Evolutionary conservation across 2,113 vertebrate genomes (phyloP).

Genomic region (Pyxicephalus adspersus): DNA sequence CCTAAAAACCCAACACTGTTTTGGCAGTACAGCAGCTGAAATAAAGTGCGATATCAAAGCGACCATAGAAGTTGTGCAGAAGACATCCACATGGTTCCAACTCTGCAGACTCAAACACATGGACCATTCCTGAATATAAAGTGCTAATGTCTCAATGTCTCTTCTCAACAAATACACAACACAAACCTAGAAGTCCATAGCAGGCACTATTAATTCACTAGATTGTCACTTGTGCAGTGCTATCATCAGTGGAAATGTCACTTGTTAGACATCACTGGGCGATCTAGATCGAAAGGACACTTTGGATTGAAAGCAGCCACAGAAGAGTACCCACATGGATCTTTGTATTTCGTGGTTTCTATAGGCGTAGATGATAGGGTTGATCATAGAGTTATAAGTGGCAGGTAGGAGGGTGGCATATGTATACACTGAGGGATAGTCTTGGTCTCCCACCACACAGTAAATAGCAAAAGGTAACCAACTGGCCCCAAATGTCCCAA

Average conservation of each 20-base stretch:
- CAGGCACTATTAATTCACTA: constrained; percentile 73
- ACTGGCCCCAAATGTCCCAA: constrained; percentile 94
- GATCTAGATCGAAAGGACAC: constrained; percentile 90
- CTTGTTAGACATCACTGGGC: constrained; percentile 89
- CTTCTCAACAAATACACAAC: constrained; percentile 66
- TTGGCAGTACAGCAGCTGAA: constrained; percentile 85
- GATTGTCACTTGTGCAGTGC: constrained; percentile 68
- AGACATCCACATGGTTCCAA: constrained; percentile 77
- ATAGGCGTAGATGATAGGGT: constrained; percentile 98
- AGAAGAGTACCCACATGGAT: constrained; percentile 90
- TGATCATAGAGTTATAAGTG: constrained; percentile 99
- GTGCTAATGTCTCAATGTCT: constrained; percentile 81
- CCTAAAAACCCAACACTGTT: constrained; percentile 89
- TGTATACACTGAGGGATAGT: constrained; percentile 90
- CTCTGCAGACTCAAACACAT: constrained; percentile 64
- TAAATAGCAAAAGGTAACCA: constrained; percentile 98
- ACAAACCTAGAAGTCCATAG: constrained; percentile 64
- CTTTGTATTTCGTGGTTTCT: constrained; percentile 95
- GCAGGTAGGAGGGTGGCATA: constrained; percentile 94
- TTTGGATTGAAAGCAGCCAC: constrained; percentile 90
- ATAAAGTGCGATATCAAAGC: constrained; percentile 88
- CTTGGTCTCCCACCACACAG: constrained; percentile 87
- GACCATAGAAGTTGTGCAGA: constrained; percentile 66
- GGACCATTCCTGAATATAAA: constrained; percentile 79
- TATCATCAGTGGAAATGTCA: constrained; percentile 58